Conservation (phyloP, 2,888 invertebrate species). For the Tenthredo livida region DNA sequence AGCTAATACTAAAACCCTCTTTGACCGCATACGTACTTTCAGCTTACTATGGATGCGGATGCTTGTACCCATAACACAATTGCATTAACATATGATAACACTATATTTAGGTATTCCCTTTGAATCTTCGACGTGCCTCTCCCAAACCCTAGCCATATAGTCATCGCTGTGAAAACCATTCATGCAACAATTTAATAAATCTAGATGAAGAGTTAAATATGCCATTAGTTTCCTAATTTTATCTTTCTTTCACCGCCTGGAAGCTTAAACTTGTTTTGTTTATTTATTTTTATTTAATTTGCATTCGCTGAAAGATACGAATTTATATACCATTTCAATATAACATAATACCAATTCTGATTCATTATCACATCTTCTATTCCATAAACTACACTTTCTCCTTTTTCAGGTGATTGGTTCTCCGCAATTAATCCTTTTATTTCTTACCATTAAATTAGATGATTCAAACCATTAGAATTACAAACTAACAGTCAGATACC, state of each 20-base stretch:
- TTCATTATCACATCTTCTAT: constrained; percentile 2
- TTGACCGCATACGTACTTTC: constrained; percentile 55
- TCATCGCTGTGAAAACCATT: background rate
- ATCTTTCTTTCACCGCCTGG: background rate
- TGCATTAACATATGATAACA: background rate
- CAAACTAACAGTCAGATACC: background rate
- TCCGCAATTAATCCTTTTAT: constrained; percentile 24
- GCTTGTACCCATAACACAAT: constrained; percentile 37
- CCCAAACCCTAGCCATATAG: background rate
- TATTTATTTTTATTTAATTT: background rate
- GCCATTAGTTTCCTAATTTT: background rate
- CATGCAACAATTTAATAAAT: background rate
- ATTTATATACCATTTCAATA: background rate
- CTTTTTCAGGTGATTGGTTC: constrained; percentile 43
- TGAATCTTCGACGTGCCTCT: background rate
- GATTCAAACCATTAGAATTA: background rate
- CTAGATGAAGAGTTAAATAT: constrained; percentile 7
- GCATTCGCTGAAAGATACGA: background rate
- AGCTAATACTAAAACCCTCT: constrained; percentile 39
- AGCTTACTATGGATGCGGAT: constrained; percentile 57
- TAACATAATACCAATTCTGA: background rate
- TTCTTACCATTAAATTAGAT: background rate
- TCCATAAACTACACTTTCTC: background rate
- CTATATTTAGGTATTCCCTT: background rate
- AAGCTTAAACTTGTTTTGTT: background rate